Conservation (phyloP, 2,888 invertebrate species). For the Tridacna gigas region DNA sequence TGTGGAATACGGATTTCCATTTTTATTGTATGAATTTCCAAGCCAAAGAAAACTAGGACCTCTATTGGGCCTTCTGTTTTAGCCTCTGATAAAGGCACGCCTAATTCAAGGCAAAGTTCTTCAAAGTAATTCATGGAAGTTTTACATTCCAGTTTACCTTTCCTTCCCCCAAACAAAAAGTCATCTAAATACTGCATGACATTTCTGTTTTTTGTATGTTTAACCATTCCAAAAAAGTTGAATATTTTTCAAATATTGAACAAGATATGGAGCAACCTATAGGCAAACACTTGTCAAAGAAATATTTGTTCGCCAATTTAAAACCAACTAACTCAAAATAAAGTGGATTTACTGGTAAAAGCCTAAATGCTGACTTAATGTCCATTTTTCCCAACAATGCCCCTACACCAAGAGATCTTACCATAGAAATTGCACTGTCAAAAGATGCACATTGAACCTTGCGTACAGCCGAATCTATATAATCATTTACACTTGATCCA, state of each 20-base stretch:
- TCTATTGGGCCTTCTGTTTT: constrained; percentile 30
- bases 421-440: constrained; percentile 6
- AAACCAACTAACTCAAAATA: constrained; percentile 46
- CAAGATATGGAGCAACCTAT: constrained; percentile 44
- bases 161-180: constrained; percentile 38
- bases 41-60: constrained; percentile 29
- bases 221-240: constrained; percentile 17
- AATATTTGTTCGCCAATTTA: constrained; percentile 38
- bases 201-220: not conserved
- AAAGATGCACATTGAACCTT: constrained; percentile 23
- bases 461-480: constrained; percentile 27
- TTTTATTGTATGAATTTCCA: constrained; percentile 37
- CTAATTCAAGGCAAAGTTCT: not conserved
- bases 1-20: constrained; percentile 41
- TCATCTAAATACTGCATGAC: constrained; percentile 47
- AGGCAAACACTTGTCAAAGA: constrained; percentile 41
- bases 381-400: constrained; percentile 21
- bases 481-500: constrained; percentile 49
- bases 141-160: not conserved
- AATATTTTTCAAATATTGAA: constrained; percentile 31
- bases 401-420: constrained; percentile 7
- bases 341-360: constrained; percentile 28
- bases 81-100: constrained; percentile 29
- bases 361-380: constrained; percentile 30
- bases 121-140: constrained; percentile 5